Conservation (phyloP, 2,888 invertebrate species). For the Serrognathus titanus region DNA sequence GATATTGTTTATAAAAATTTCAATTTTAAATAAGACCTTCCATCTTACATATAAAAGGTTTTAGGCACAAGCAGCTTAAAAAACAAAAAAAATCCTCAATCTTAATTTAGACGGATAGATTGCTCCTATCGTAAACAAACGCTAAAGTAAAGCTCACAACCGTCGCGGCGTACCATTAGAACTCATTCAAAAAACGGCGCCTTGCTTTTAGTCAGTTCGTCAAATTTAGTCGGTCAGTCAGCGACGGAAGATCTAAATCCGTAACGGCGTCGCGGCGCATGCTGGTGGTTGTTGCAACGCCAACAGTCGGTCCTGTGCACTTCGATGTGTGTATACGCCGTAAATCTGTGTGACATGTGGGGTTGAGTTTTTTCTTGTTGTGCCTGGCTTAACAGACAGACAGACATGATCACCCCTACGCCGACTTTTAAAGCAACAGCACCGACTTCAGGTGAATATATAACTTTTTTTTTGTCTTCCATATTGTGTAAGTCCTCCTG, state of each 20-base stretch:
- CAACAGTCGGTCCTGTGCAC: conserved; percentile 17
- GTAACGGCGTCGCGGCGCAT: conserved; percentile 34
- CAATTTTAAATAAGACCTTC: too few relatives aligned
- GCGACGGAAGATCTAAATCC: conserved; percentile 40
- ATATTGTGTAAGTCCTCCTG: too few relatives aligned
- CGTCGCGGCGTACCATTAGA: background rate
- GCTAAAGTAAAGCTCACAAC: background rate
- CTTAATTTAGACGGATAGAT: conserved; percentile 8
- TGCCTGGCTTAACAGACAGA: background rate
- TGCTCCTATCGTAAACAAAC: conserved; percentile 22
- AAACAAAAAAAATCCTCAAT: background rate
- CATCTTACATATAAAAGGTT: too few relatives aligned
- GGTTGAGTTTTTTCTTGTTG: background rate
- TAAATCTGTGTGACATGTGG: background rate
- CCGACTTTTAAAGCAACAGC: conserved; percentile 83
- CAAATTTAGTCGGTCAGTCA: conserved; percentile 43
- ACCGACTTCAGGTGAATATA: conserved; percentile 63
- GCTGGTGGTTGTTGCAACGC: conserved; percentile 31
- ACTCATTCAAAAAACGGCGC: conserved; percentile 15
- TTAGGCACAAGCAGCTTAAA: too few relatives aligned
- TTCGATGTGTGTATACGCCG: background rate
- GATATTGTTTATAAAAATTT: too few relatives aligned
- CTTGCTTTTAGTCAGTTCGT: conserved; percentile 33
- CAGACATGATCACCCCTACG: conserved; percentile 43
- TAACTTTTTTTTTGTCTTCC: too few relatives aligned